Conservation (phyloP, 2,113 vertebrate genomes). For the Eurystomus gularis region DNA sequence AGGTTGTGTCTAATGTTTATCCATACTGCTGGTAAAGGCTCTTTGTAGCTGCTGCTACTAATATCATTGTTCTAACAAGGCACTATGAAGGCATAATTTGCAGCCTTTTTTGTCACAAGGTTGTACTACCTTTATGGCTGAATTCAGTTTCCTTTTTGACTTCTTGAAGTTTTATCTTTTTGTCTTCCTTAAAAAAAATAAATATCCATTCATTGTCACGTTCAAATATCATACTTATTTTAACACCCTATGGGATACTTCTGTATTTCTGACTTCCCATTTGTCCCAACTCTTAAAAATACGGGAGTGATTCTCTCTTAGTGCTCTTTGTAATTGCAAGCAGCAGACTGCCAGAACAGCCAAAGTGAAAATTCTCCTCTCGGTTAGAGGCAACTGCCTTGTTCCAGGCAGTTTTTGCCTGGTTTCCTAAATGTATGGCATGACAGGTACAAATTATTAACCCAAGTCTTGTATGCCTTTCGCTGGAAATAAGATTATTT, state of each 20-base stretch:
- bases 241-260: background rate
- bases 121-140: background rate
- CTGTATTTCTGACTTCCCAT: background rate
- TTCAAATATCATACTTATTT: background rate
- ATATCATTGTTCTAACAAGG: background rate
- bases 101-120: background rate
- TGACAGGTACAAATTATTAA: background rate
- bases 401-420: background rate
- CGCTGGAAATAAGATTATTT: background rate
- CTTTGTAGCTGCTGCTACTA: background rate
- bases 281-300: background rate
- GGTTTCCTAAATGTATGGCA: background rate
- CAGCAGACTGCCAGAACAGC: background rate
- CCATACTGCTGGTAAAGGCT: background rate
- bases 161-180: background rate
- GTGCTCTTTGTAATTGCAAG: background rate
- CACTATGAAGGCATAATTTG: background rate
- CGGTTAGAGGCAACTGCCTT: background rate
- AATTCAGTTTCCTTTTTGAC: background rate
- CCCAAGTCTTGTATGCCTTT: background rate
- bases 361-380: background rate
- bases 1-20: background rate
- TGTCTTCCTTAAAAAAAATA: background rate
- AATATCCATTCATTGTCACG: background rate
- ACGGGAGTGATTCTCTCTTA: background rate